phyloP scores from a whole-genome alignment of 2,888 invertebrate species.

The Perdita meconis region DNA sequence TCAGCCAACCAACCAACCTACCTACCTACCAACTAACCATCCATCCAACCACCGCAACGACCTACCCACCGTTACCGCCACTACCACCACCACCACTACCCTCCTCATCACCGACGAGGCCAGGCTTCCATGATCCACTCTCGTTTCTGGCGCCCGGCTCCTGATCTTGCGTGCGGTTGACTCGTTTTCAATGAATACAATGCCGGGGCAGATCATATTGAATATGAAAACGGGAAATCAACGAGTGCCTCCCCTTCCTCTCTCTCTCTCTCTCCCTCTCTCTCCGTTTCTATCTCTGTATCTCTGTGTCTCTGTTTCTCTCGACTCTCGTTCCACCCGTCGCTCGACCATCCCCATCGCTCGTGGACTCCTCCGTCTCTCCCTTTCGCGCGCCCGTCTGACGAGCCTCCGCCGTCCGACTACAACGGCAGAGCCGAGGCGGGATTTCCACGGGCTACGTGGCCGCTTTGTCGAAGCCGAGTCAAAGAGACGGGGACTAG shows the following conservation, averaged over 20 bases:
- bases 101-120: conserved; percentile 66
- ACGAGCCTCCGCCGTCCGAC: conserved; percentile 54
- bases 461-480: conserved; percentile 68
- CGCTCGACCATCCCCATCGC: conserved; percentile 18
- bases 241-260: conserved; percentile 77
- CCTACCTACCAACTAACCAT: conserved; percentile 79
- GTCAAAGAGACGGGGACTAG: conserved; percentile 52
- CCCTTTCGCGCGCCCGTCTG: conserved; percentile 8
- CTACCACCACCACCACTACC: conserved; percentile 57
- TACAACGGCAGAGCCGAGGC: conserved; percentile 48
- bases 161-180: conserved; percentile 84
- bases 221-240: conserved; percentile 84
- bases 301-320: conserved; percentile 6
- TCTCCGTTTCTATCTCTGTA: not conserved
- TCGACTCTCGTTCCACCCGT: not conserved
- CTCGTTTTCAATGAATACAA: conserved; percentile 84
- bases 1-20: conserved; percentile 76
- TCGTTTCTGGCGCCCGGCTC: conserved; percentile 77
- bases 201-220: conserved; percentile 83
- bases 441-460: conserved; percentile 54
- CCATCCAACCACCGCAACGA: conserved; percentile 75
- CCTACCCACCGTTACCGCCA: conserved; percentile 66
- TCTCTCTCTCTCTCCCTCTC: conserved; percentile 8
- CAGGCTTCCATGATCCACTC: conserved; percentile 78
- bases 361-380: not conserved